Conservation (phyloP, 2,888 invertebrate genomes). For the Drosophila meridionalis region DNA sequence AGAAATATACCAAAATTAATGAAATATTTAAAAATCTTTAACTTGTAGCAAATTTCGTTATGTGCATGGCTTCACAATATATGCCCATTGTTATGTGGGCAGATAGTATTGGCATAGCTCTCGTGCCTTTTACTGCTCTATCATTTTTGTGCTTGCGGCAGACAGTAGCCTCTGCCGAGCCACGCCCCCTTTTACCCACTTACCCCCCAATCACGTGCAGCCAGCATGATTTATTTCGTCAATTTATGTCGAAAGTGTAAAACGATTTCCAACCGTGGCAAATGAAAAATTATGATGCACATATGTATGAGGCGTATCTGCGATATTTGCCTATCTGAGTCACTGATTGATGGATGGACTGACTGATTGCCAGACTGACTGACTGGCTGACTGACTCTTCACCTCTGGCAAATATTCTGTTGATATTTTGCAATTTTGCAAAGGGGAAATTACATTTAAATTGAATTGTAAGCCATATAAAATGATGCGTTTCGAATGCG, state of each 20-base stretch:
- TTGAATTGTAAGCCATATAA: slow-evolving; percentile 73
- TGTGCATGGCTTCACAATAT: background rate
- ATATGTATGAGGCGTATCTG: slow-evolving; percentile 48
- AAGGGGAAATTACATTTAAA: slow-evolving; percentile 73
- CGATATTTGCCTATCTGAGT: slow-evolving; percentile 22
- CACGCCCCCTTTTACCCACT: slow-evolving; percentile 17
- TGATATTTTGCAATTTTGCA: slow-evolving; percentile 63
- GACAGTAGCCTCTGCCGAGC: slow-evolving; percentile 15
- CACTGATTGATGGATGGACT: background rate
- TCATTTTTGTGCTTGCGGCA: slow-evolving; percentile 19
- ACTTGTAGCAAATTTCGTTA: background rate
- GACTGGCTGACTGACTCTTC: slow-evolving; percentile 11
- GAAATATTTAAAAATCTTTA: background rate
- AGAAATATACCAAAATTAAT: background rate
- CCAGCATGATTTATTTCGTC: slow-evolving; percentile 80
- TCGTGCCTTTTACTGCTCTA: slow-evolving; percentile 9
- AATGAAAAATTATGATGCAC: slow-evolving; percentile 66
- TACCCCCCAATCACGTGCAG: slow-evolving; percentile 66
- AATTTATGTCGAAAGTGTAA: slow-evolving; percentile 68
- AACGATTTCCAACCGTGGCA: slow-evolving; percentile 59
- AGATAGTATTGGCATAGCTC: background rate
- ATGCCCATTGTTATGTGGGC: background rate
- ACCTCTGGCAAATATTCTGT: slow-evolving; percentile 21
- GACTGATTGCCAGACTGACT: slow-evolving; percentile 5
- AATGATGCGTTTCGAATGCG: slow-evolving; percentile 38